Evolutionary conservation across 2,888 invertebrate species (phyloP), one percentile per base, ranked within the genome.

Genomic region (Cerceris ruficornis): DNA sequence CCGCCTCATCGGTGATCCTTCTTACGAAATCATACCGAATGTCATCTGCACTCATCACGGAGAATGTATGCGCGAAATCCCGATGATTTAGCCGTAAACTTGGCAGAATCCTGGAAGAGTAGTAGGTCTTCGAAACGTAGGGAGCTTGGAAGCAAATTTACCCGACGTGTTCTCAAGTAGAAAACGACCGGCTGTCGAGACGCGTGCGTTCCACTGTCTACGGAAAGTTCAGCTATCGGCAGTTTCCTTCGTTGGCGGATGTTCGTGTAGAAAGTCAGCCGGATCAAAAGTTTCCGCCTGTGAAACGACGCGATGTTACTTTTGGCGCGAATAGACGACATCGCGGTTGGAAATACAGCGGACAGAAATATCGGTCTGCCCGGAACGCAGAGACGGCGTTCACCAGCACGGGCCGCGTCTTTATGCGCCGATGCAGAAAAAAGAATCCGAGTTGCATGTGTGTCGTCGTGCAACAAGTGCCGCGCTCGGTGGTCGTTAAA

Each of bases 111-210:
- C 13, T 15, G 57, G 60, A 68, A 79, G 67, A 61, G 50, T 6
- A 28, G 17, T 49, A 59, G 70, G 58, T 49, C 46, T 61, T 46
- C 69, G 60, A 43, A 62, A 64, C n/a, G n/a, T n/a, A 42, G 41
- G 69, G 57, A 41, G 68, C 77, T 52, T 59, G 62, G 77, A 60
- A 28, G 77, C 62, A 87, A 87, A 84, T 86, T 89, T 87, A 75
- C 69, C 74, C 74, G 82, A 82, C 80, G 70, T 75, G 71, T 75
- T 76, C 68, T 64, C 70, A 62, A 70, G 65, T 54, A 69, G 79
- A 77, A 81, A 72, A 78, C 71, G 78, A 73, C 72, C 69, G 14
- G 54, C 50, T 62, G 2, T 66, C 15, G 69, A 13, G 39, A 11
- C 28, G 55, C 42, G 52, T 17, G 58, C 46, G 60, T 64, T 41